A percentile compares a stretch with the other conserved stretches of the same genome.
phyloP scores from a whole-genome alignment of 2,888 invertebrate species.

The Morinoia aosen region DNA sequence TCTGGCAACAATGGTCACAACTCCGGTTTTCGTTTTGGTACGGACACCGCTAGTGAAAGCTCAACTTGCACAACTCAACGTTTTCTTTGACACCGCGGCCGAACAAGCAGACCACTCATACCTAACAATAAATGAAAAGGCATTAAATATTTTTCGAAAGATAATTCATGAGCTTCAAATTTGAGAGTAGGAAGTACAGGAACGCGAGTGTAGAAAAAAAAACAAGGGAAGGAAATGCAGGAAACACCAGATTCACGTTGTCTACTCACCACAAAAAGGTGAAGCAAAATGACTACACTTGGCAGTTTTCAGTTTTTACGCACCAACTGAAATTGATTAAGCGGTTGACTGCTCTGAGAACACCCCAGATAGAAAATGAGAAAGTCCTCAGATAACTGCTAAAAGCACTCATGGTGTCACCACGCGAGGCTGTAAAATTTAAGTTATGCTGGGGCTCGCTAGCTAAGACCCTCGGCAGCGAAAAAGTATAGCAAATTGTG shows the following conservation, averaged over 20 bases:
- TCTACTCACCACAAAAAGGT: neutral
- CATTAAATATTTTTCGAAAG: neutral
- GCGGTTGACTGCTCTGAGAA: neutral
- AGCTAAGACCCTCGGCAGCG: too few species aligned
- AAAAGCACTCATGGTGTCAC: neutral
- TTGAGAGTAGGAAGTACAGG: too few species aligned
- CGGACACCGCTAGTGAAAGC: neutral
- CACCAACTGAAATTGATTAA: neutral
- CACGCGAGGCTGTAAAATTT: neutral
- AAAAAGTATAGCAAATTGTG: too few species aligned
- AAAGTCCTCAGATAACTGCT: neutral
- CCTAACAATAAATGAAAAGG: too few species aligned
- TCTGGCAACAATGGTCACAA: neutral
- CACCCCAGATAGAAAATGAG: neutral
- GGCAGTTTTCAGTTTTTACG: too few species aligned
- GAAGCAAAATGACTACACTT: too few species aligned
- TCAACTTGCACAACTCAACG: neutral
- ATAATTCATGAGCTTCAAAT: neutral
- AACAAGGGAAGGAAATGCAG: neutral
- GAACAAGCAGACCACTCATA: neutral
- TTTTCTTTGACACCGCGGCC: neutral
- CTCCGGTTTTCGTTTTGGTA: neutral
- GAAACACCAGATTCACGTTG: neutral
- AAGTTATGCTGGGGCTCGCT: neutral
- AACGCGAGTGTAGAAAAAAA: neutral